Conservation (phyloP, 2,113 vertebrate genomes). For the Tinamus guttatus region DNA sequence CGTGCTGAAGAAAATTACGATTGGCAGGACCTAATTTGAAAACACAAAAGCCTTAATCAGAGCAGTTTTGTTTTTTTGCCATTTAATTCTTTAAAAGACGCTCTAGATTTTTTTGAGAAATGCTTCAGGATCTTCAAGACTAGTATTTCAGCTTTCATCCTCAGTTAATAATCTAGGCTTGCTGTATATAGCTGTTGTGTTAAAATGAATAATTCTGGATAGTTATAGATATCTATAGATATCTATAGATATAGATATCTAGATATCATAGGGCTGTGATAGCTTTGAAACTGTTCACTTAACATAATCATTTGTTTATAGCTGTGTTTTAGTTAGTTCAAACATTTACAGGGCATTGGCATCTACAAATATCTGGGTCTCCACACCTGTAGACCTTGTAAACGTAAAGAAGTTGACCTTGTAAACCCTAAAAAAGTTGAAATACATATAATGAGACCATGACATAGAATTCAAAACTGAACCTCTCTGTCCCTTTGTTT, state of each 20-base stretch:
- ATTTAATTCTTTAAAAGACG: not conserved
- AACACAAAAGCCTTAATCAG: not conserved
- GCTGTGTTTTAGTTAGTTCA: not conserved
- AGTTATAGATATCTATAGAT: too few relatives aligned
- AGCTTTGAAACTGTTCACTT: not conserved
- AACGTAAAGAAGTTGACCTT: not conserved
- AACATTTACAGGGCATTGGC: not conserved
- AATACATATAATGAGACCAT: too few relatives aligned
- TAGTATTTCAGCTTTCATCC: not conserved
- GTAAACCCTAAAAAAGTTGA: not conserved
- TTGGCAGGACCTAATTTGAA: slow-evolving; percentile 83
- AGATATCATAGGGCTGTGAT: not conserved
- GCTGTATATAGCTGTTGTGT: not conserved
- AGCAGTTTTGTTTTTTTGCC: not conserved
- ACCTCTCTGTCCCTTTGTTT: not conserved
- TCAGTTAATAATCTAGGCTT: not conserved
- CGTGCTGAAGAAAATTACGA: slow-evolving; percentile 88
- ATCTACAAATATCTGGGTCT: not conserved
- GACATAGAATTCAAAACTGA: not conserved
- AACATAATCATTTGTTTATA: not conserved
- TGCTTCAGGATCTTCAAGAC: not conserved
- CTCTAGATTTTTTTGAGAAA: not conserved
- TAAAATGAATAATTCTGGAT: not conserved
- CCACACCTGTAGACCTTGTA: not conserved
- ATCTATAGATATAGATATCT: too few relatives aligned